Base-by-base conservation (phyloP, 2,797 vertebrate species). In the Babyrousa celebensis region DNA sequence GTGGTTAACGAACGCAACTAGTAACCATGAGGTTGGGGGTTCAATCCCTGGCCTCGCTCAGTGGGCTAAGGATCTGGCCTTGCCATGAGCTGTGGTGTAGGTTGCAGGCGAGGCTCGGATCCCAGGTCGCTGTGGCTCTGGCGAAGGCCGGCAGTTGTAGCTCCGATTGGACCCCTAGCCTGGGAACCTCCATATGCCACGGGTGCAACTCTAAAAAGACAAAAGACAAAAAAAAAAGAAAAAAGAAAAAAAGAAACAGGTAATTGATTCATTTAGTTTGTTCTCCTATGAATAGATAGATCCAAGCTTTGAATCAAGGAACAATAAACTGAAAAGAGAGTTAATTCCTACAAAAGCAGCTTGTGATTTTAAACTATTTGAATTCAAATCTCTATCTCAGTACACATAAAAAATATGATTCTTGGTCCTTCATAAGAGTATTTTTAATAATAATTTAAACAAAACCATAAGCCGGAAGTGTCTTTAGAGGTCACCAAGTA, bases 341-440 rank as follows among this genome's bases (percentile, higher is more conserved):
- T 82, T 89, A 72, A 87, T 85, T 90, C 16, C 91, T 62, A 32
- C 14, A 93, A 87, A 97, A 92, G 25, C 27, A 95, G 40, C 5
- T 92, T 52, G 74, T 96, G 12, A 16, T 91, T 96, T 96, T 88
- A 96, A 94, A 88, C 63, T 86, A 94, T 54, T 43, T 93, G 48
- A 96, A 95, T 58, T 82, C 43, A 97, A 91, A 78, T 67, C 85
- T 36, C 3, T 82, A 91, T n/a, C 16, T 65, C 67, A 9, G 20
- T 17, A 84, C n/a, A 89, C 7, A 88, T 56, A 96, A 56, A 60
- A 95, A 78, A 78, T 78, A 40, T 48, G 92, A 52, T 70, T 82
- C 91, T 84, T 84, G 36, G 17, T 88, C n/a, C 21, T 90, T 74
- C 10, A 15, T 27, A 84, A 84, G 85, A 14, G 71, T 78, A 96